phyloP scores from a whole-genome alignment of 2,888 invertebrate species.

The Caenorhabditis sinica region DNA sequence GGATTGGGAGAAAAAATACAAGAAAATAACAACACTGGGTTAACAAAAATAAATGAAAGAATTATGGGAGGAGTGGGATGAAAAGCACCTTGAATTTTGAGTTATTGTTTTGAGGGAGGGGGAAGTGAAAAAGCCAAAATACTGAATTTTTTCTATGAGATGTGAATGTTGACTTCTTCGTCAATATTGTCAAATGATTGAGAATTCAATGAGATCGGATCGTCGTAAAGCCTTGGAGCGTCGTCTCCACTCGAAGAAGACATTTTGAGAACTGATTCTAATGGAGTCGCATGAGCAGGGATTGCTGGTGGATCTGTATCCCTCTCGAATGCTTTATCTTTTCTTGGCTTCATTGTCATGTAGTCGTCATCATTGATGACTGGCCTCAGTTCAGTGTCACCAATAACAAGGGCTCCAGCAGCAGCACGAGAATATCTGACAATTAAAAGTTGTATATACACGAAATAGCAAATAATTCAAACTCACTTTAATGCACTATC shows the following conservation, averaged over 20 bases:
- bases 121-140: slow-evolving; percentile 11
- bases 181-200: slow-evolving; percentile 58
- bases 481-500: slow-evolving; percentile 40
- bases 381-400: slow-evolving; percentile 71
- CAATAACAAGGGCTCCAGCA: slow-evolving; percentile 65
- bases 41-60: slow-evolving; percentile 23
- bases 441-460: neutral
- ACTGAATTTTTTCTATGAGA: slow-evolving; percentile 41
- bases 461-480: neutral
- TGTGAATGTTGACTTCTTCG: slow-evolving; percentile 63
- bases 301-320: slow-evolving; percentile 46
- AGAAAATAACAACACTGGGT: slow-evolving; percentile 22
- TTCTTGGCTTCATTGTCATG: slow-evolving; percentile 81
- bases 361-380: slow-evolving; percentile 78
- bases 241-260: slow-evolving; percentile 34
- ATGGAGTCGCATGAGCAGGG: slow-evolving; percentile 57
- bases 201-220: slow-evolving; percentile 62
- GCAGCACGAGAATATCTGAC: slow-evolving; percentile 44
- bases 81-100: slow-evolving; percentile 33
- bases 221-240: slow-evolving; percentile 53
- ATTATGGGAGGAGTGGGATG: slow-evolving; percentile 13
- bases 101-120: neutral
- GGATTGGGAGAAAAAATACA: slow-evolving; percentile 8
- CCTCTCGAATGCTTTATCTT: slow-evolving; percentile 48
- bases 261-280: slow-evolving; percentile 35